A percentile compares a stretch with the other conserved stretches of the same genome.
phyloP scores from a whole-genome alignment of 2,888 invertebrate species.

The Drosophila fulvimacula region DNA sequence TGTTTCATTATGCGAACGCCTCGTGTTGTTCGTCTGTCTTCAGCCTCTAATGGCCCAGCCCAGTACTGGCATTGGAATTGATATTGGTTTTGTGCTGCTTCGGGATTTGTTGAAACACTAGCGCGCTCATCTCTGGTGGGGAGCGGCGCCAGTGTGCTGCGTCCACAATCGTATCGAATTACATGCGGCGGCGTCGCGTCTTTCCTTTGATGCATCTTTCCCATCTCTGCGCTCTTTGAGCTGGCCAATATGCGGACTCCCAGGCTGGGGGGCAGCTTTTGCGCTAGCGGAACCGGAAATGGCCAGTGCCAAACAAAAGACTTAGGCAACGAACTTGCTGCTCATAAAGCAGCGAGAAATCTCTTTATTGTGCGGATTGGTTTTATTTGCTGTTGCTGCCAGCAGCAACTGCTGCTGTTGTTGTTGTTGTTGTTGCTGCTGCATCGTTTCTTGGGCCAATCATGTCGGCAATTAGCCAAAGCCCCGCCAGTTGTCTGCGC shows the following conservation, averaged over 20 bases:
- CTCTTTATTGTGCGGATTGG: constrained; percentile 48
- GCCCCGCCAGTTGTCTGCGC: constrained; percentile 14
- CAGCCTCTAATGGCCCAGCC: constrained; percentile 66
- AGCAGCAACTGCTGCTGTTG: constrained; percentile 19
- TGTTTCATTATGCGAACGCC: constrained; percentile 73
- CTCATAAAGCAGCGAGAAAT: constrained; percentile 32
- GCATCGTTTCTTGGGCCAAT: constrained; percentile 45
- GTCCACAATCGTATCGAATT: constrained; percentile 68
- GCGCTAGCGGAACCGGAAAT: constrained; percentile 72
- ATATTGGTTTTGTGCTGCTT: constrained; percentile 26
- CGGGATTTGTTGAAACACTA: constrained; percentile 60
- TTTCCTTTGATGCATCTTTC: constrained; percentile 62
- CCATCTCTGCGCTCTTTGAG: constrained; percentile 17
- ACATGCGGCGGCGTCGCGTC: constrained; percentile 51
- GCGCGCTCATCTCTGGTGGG: constrained; percentile 48
- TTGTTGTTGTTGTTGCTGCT: constrained; percentile 5
- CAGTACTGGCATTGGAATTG: constrained; percentile 20
- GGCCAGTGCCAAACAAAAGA: constrained; percentile 47
- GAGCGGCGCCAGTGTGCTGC: constrained; percentile 63
- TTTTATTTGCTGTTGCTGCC: constrained; percentile 13
- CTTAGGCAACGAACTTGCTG: constrained; percentile 49
- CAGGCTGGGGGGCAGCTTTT: not conserved
- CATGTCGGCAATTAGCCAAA: constrained; percentile 65
- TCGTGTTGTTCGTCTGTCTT: constrained; percentile 17
- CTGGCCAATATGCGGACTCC: constrained; percentile 35